Evolutionary conservation across 2,888 invertebrate species (phyloP).

Genomic region (Octodonta nipae): DNA sequence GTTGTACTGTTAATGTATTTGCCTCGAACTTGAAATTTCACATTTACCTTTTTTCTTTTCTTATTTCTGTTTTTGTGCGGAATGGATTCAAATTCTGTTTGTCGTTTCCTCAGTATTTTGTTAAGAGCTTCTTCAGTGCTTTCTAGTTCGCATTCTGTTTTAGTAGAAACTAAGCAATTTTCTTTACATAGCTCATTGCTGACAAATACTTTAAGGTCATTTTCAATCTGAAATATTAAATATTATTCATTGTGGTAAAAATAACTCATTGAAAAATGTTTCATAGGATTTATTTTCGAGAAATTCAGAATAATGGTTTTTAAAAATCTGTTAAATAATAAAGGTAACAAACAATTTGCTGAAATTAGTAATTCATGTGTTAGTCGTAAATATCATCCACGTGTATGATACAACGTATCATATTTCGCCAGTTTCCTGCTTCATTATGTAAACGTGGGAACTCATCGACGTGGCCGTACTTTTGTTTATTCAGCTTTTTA

Average conservation of each 20-base stretch:
- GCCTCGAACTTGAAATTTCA: conserved; percentile 25
- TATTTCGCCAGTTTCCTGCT: no score
- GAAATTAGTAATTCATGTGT: background rate
- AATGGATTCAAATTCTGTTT: conserved; percentile 12
- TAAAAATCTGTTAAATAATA: background rate
- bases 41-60: conserved; percentile 19
- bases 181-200: conserved; percentile 15
- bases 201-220: conserved; percentile 16
- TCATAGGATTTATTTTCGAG: no score
- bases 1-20: conserved; percentile 18
- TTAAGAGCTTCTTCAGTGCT: conserved; percentile 22
- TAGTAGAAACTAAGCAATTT: conserved; percentile 14
- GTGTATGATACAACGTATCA: no score
- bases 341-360: conserved; percentile 2
- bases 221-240: conserved; percentile 18
- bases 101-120: conserved; percentile 22
- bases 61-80: conserved; percentile 17
- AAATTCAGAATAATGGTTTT: no score
- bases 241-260: conserved; percentile 2
- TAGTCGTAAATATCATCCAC: no score
- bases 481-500: no score
- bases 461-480: no score
- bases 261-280: no score
- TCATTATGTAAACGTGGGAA: no score
- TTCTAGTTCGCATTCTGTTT: conserved; percentile 16